A percentile compares a stretch with the other conserved stretches of the same genome.
Evolutionary conservation across 2,797 vertebrate genomes (phyloP).

Genomic region (Thripadectes ignobilis): DNA sequence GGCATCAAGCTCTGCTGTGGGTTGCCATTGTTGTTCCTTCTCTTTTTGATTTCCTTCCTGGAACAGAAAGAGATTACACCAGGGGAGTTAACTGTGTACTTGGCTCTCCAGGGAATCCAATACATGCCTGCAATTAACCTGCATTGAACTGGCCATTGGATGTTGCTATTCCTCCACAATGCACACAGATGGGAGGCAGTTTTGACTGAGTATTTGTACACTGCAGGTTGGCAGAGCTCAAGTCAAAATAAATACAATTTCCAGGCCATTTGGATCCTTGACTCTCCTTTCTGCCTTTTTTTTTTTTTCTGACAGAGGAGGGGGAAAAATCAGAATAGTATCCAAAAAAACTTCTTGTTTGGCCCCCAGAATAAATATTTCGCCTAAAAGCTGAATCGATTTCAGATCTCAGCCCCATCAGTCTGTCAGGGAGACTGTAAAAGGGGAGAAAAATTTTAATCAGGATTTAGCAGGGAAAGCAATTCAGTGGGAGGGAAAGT

Average conservation of each 20-base stretch:
- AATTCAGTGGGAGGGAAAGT: constrained; percentile 50
- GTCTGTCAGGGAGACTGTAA: constrained; percentile 21
- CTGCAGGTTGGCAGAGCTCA: constrained; percentile 61
- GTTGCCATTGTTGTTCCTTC: constrained; percentile 52
- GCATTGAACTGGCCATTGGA: constrained; percentile 51
- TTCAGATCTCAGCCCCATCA: constrained; percentile 30
- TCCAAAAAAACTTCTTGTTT: not conserved
- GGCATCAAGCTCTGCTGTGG: constrained; percentile 46
- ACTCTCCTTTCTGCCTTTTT: not conserved
- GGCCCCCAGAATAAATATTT: constrained; percentile 24
- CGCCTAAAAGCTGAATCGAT: not conserved
- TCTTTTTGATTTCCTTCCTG: constrained; percentile 60
- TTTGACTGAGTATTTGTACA: constrained; percentile 60
- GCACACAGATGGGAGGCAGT: constrained; percentile 65
- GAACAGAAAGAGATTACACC: constrained; percentile 56
- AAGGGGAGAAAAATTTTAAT: constrained; percentile 14
- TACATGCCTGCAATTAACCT: constrained; percentile 54
- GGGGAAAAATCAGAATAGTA: constrained; percentile 1
- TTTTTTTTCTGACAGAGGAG: not conserved
- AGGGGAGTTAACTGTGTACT: constrained; percentile 8
- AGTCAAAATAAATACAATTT: constrained; percentile 68
- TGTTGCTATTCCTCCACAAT: constrained; percentile 37
- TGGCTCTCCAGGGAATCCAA: constrained; percentile 40
- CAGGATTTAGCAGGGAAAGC: constrained; percentile 21
- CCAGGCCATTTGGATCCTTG: constrained; percentile 41